These are phyloP conservation scores for Arizona elegans DNA, from an alignment of 2,113 vertebrate species.

Conservation along the genomic window DNA sequence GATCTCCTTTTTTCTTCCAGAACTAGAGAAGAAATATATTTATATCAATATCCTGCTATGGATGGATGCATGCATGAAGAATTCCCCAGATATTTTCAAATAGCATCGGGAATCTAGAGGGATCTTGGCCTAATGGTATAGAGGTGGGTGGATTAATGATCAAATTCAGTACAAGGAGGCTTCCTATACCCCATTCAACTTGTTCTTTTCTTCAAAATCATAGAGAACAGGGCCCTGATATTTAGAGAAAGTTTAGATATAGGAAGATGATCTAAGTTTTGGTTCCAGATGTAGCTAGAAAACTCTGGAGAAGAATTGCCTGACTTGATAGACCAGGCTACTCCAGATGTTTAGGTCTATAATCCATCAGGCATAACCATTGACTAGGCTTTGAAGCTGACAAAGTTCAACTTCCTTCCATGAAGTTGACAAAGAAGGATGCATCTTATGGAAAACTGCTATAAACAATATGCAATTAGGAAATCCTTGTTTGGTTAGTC, in stretches of 20 bases:
- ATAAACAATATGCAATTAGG: not conserved
- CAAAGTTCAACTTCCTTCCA: not conserved
- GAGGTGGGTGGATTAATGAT: not conserved
- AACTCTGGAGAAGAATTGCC: not conserved
- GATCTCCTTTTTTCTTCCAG: not conserved
- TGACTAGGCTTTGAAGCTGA: not conserved
- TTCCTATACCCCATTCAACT: not conserved
- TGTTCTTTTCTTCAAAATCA: not conserved
- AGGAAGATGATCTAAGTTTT: not conserved
- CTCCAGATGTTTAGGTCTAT: not conserved
- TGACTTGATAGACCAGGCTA: not conserved
- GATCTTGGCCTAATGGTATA: not conserved
- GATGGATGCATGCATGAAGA: not conserved
- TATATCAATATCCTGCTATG: not conserved
- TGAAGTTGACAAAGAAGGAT: not conserved
- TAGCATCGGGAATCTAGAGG: not conserved
- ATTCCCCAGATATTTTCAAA: not conserved
- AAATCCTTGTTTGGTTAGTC: not conserved
- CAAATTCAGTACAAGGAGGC: not conserved
- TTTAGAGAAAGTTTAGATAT: not conserved
- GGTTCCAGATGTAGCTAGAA: not conserved
- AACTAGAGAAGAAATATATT: not conserved
- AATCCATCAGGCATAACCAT: not conserved
- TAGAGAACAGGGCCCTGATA: not conserved
- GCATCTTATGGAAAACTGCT: not conserved